phyloP scores from a whole-genome alignment of 2,888 invertebrate species.

The Lottia gigantea region DNA sequence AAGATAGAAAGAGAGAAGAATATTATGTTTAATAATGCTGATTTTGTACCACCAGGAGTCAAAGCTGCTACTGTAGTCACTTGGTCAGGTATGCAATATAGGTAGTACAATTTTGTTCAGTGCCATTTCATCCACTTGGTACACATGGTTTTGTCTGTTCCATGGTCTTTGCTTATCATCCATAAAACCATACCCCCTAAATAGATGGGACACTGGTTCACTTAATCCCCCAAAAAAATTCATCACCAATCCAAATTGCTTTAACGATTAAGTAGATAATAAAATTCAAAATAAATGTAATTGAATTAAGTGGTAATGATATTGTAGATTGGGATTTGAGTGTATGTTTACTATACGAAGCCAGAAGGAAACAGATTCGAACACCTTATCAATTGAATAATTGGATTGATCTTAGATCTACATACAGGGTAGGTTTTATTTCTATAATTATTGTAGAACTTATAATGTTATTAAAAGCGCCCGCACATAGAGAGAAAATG shows the following conservation, averaged over 20 bases:
- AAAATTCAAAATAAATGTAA: too few relatives aligned
- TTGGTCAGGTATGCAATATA: slow-evolving; percentile 69
- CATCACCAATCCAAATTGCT: too few relatives aligned
- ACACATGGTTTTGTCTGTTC: too few relatives aligned
- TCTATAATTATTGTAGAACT: too few relatives aligned
- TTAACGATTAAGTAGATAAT: too few relatives aligned
- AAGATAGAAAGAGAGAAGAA: slow-evolving; percentile 70
- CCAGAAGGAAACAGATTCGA: slow-evolving; percentile 72
- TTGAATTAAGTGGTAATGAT: too few relatives aligned
- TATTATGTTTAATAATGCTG: slow-evolving; percentile 59
- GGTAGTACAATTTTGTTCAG: neutral
- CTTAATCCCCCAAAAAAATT: too few relatives aligned
- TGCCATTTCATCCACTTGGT: neutral
- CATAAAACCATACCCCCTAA: too few relatives aligned
- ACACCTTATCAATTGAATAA: slow-evolving; percentile 72
- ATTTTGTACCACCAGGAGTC: slow-evolving; percentile 52
- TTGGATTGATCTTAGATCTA: slow-evolving; percentile 74
- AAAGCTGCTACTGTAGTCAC: slow-evolving; percentile 70
- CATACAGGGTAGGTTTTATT: slow-evolving; percentile 68
- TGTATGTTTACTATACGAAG: slow-evolving; percentile 74
- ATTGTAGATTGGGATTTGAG: slow-evolving; percentile 75
- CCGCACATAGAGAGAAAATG: too few relatives aligned
- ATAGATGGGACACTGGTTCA: too few relatives aligned
- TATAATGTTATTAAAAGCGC: too few relatives aligned
- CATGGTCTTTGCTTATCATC: too few relatives aligned